phyloP scores from a whole-genome alignment of 2,113 vertebrate genomes.

The Bettongia penicillata region DNA sequence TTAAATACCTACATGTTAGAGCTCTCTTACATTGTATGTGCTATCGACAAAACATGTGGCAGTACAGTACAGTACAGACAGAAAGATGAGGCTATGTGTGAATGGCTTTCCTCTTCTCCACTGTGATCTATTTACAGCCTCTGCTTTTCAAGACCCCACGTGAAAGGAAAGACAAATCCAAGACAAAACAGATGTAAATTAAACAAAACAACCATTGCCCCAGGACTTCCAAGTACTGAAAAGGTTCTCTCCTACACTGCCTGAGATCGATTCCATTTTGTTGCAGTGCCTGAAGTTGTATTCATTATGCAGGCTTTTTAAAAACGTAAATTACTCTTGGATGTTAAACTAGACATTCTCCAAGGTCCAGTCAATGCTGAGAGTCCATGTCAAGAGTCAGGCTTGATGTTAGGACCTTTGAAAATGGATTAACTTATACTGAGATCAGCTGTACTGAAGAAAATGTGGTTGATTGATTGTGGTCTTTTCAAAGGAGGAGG shows the following conservation, averaged over 20 bases:
- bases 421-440: not conserved
- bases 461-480: not conserved
- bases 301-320: not conserved
- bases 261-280: not conserved
- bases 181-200: slow-evolving; percentile 45
- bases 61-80: not conserved
- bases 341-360: not conserved
- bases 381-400: not conserved
- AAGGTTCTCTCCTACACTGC: not conserved
- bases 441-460: too few relatives aligned
- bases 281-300: not conserved
- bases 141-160: not conserved
- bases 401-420: too few relatives aligned
- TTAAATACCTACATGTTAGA: not conserved
- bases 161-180: not conserved
- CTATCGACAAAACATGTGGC: not conserved
- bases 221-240: not conserved
- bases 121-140: not conserved
- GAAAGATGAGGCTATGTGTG: not conserved
- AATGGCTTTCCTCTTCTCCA: not conserved
- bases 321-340: slow-evolving; percentile 39
- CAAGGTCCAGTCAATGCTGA: not conserved
- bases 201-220: not conserved
- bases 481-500: not conserved
- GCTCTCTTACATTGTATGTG: not conserved